Conservation (phyloP, 2,888 invertebrate genomes). For the Carterocephalus palaemon region DNA sequence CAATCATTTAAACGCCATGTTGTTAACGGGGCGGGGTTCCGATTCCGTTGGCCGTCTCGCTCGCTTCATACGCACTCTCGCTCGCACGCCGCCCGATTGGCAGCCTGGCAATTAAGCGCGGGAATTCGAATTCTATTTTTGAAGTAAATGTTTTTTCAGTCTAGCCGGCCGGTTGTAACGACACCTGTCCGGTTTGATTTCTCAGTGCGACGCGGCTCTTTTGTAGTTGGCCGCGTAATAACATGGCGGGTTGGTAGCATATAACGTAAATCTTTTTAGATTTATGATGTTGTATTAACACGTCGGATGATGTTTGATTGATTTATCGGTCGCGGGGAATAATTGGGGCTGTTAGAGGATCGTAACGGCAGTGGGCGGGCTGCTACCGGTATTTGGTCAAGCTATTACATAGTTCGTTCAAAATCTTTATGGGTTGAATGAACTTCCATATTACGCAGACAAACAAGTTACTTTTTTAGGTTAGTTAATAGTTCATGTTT, state of each 20-base stretch:
- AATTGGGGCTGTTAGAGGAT: constrained; percentile 55
- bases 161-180: constrained; percentile 47
- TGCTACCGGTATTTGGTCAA: constrained; percentile 33
- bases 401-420: constrained; percentile 23
- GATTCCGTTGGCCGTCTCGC: constrained; percentile 38
- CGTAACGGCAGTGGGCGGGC: constrained; percentile 58
- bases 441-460: constrained; percentile 7
- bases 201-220: constrained; percentile 31
- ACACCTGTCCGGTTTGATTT: constrained; percentile 50
- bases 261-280: constrained; percentile 65
- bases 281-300: constrained; percentile 67
- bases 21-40: constrained; percentile 80
- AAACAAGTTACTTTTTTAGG: not conserved
- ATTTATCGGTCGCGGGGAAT: constrained; percentile 65
- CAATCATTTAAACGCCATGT: constrained; percentile 83
- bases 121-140: constrained; percentile 77
- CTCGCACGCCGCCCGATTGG: constrained; percentile 67
- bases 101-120: constrained; percentile 74
- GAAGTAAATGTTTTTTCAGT: constrained; percentile 76
- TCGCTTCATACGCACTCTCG: constrained; percentile 49
- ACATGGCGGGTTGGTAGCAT: constrained; percentile 49
- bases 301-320: constrained; percentile 64
- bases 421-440: constrained; percentile 19
- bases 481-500: too few species aligned
- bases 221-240: constrained; percentile 50